Base-by-base conservation (phyloP, 1,140 invertebrate species). In the Orius insidiosus region DNA sequence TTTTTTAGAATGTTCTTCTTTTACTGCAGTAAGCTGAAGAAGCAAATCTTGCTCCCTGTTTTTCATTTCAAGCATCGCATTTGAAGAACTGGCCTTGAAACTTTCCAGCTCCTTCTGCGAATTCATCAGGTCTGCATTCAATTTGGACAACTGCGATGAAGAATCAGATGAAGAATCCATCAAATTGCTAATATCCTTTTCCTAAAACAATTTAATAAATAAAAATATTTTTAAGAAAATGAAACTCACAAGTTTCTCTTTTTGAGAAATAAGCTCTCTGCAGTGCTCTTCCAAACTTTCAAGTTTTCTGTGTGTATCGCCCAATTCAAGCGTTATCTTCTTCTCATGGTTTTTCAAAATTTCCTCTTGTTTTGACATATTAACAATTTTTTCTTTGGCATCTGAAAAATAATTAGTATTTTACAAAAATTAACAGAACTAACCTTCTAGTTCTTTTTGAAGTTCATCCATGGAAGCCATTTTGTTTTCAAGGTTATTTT, bases 41-140 rank as follows among this genome's bases (percentile, higher is more conserved):
- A 65, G 54, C 57, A 47, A 52, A 44, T 40, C 41, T 50, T 45
- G 59, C 58, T 14, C 70, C 16, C 7, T 60, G 55, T 52, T 61
- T 60, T 57, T 69, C 60, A 39, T 67, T 51, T 49, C 69, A 63
- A n/a, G 59, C 58, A 19, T 66, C 58, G 56, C 68, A 68, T 45
- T 69, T 62, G 47, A 62, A 63, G 42, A 61, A 51, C 52, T 61
- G 55, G 54, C 44, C 19, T 39, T 42, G 6, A 52, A 30, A 9
- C 16, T 40, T 37, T 66, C 59, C 5, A 74, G 53, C 51, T 72
- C 69, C 47, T 63, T 61, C 33, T 68, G 57, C 53, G 63, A 63
- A 31, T 59, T 61, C 47, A 66, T 59, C 35, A 68, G 61, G 39
- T 72, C 65, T 42, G 61, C 59, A 37, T 69, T n/a, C n/a, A n/a